A percentile compares a stretch with the other conserved stretches of the same genome.
These are phyloP conservation scores for Chaenogobius annularis DNA, from an alignment of 2,113 vertebrate species.

Conservation along the genomic window DNA sequence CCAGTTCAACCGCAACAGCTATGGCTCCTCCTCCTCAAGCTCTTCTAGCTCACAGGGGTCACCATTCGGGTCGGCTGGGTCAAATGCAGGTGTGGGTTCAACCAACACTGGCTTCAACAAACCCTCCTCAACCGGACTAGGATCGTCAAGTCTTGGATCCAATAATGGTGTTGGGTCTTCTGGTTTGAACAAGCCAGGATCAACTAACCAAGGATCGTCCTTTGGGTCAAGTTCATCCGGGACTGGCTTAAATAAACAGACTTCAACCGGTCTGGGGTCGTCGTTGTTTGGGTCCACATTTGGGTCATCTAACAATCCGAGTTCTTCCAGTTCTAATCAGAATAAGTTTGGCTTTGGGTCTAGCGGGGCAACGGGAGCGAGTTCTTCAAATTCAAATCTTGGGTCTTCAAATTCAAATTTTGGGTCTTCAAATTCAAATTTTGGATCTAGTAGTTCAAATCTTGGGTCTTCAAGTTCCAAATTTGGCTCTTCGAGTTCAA, in stretches of 20 bases:
- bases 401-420: slow-evolving; percentile 8
- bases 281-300: slow-evolving; percentile 10
- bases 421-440: not conserved
- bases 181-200: slow-evolving; percentile 7
- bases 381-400: not conserved
- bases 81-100: not conserved
- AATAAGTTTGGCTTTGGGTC: not conserved
- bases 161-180: not conserved
- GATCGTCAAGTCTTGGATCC: not conserved
- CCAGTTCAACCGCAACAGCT: not conserved
- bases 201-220: not conserved
- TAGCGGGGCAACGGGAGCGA: slow-evolving; percentile 17
- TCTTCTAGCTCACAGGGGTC: not conserved
- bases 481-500: not conserved
- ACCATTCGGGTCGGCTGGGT: not conserved
- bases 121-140: not conserved
- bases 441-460: not conserved
- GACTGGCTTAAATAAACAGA: not conserved
- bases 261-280: slow-evolving; percentile 15
- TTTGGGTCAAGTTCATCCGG: slow-evolving; percentile 6
- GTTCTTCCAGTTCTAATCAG: slow-evolving; percentile 13
- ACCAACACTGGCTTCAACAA: not conserved
- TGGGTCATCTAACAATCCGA: slow-evolving; percentile 5
- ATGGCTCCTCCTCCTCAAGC: not conserved
- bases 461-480: slow-evolving; percentile 8